Percentiles rank a stretch among this genome's conserved stretches.
phyloP scores from a whole-genome alignment of 2,797 vertebrate species.

The Cirrhinus molitorella region DNA sequence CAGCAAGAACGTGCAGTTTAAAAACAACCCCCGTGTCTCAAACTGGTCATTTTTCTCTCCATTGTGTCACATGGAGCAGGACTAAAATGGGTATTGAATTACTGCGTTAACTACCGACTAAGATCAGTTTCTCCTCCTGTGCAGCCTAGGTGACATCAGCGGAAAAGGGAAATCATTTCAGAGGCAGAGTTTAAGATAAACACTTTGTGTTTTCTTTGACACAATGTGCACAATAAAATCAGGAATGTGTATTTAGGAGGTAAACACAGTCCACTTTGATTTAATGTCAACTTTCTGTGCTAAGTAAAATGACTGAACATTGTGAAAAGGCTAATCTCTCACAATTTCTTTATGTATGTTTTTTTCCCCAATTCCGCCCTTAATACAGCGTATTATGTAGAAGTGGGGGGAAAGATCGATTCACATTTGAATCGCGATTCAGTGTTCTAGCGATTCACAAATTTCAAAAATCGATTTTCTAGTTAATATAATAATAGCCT shows the following conservation, averaged over 20 bases:
- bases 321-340: too few relatives aligned
- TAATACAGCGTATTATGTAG: too few relatives aligned
- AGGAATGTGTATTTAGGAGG: background rate
- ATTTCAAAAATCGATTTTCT: too few relatives aligned
- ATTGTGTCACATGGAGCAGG: background rate
- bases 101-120: background rate
- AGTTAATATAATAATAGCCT: too few relatives aligned
- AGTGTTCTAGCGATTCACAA: too few relatives aligned
- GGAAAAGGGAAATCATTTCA: background rate
- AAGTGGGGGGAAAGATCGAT: too few relatives aligned
- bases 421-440: too few relatives aligned
- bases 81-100: slow-evolving; percentile 4
- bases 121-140: background rate
- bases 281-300: background rate
- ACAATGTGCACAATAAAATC: background rate
- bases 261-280: background rate
- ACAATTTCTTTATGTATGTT: too few relatives aligned
- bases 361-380: too few relatives aligned
- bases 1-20: background rate
- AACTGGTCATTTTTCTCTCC: background rate
- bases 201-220: background rate
- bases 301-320: background rate
- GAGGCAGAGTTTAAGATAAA: background rate
- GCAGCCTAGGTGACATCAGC: background rate
- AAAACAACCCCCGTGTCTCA: background rate